Conservation (phyloP, 2,113 vertebrate genomes). For the Notechis scutatus region DNA sequence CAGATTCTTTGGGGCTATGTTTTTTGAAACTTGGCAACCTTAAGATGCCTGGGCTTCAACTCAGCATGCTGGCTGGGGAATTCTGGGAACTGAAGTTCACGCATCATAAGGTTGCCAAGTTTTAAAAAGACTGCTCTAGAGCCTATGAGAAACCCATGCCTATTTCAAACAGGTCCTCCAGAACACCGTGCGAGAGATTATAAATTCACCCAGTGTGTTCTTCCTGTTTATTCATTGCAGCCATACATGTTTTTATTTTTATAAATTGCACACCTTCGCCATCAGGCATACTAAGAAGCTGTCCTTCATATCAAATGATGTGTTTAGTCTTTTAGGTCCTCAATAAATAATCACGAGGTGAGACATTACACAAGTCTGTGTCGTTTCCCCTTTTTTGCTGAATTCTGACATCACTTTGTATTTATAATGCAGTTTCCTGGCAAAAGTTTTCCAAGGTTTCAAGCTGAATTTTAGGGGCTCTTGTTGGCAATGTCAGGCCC, state of each 20-base stretch:
- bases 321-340: neutral
- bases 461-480: neutral
- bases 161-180: fast-evolving
- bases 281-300: neutral
- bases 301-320: neutral
- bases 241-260: neutral
- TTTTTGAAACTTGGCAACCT: neutral
- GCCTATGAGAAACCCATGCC: neutral
- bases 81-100: neutral
- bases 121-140: neutral
- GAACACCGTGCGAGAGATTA: neutral
- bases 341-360: neutral
- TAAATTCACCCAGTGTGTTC: neutral
- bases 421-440: neutral
- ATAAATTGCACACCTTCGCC: neutral
- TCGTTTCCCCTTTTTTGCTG: neutral
- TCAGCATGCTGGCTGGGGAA: neutral
- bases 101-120: neutral
- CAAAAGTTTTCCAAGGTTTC: neutral
- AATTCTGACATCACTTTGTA: neutral
- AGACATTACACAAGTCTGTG: neutral
- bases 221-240: neutral
- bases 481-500: neutral
- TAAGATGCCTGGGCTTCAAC: neutral
- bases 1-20: neutral